A percentile compares a stretch with the other conserved stretches of the same genome.
These are phyloP conservation scores for Halcyon chelicuti DNA, from an alignment of 2,797 vertebrate genomes.

Conservation along the genomic window DNA sequence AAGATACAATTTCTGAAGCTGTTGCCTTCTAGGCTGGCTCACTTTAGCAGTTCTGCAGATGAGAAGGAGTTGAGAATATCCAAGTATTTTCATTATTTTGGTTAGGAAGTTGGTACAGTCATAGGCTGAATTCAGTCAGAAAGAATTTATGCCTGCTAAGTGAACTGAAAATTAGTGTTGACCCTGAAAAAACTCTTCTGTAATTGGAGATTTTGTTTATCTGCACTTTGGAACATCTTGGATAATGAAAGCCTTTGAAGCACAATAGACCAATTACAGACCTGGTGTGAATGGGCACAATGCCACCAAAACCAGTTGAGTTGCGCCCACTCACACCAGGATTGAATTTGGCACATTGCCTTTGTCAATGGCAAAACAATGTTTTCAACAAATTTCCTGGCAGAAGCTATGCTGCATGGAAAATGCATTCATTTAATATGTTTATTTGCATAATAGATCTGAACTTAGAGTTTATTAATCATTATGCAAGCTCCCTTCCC, in stretches of 20 bases:
- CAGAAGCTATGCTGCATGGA: not conserved
- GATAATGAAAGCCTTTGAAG: conserved; percentile 67
- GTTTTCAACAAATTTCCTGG: conserved; percentile 47
- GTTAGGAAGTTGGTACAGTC: not conserved
- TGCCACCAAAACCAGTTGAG: not conserved
- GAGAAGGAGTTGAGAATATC: not conserved
- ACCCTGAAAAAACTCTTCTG: conserved; percentile 68
- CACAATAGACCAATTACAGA: conserved; percentile 41
- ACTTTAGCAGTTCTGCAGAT: not conserved
- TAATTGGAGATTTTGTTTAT: conserved; percentile 66
- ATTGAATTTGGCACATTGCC: conserved; percentile 16
- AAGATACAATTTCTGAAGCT: conserved; percentile 33
- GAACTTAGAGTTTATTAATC: conserved; percentile 44
- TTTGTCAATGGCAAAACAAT: conserved; percentile 44
- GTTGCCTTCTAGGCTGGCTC: not conserved
- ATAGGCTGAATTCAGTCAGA: not conserved
- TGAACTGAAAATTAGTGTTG: conserved; percentile 65
- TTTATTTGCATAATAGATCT: conserved; percentile 60
- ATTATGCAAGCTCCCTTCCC: not conserved
- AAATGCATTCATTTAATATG: conserved; percentile 46
- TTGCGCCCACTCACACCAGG: not conserved
- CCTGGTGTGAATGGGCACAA: conserved; percentile 40
- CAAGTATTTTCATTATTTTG: conserved; percentile 17
- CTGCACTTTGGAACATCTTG: conserved; percentile 58
- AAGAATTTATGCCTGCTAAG: conserved; percentile 25